Conservation (phyloP, 2,888 invertebrate species). For the Empis livida region DNA sequence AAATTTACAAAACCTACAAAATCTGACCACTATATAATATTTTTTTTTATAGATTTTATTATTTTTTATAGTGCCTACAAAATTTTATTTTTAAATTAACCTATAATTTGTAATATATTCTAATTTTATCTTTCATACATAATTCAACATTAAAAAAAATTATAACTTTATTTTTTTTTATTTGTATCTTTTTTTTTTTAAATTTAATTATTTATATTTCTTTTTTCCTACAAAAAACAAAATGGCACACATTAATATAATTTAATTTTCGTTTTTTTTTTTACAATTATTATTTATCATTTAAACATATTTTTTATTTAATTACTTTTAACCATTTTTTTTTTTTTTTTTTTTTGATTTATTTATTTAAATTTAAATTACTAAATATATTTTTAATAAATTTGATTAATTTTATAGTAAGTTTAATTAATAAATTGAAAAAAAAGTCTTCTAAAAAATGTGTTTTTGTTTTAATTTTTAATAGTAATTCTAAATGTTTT, state of each 20-base stretch:
- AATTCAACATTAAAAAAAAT: too few species aligned
- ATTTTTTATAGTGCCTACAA: too few species aligned
- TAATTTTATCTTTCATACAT: too few species aligned
- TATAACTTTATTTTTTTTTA: too few species aligned
- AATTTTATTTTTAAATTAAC: too few species aligned
- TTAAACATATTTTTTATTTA: constrained; percentile 11
- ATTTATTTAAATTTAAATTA: constrained; percentile 5
- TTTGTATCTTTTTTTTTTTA: too few species aligned
- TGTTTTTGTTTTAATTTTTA: constrained; percentile 1
- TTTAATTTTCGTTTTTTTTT: constrained; percentile 5
- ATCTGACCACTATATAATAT: too few species aligned
- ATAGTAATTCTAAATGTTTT: not conserved
- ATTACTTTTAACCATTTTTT: constrained; percentile 10
- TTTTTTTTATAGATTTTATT: too few species aligned
- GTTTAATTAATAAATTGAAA: constrained; percentile 7
- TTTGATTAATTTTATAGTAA: constrained; percentile 1
- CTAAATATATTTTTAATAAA: not conserved
- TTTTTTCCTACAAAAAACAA: too few species aligned
- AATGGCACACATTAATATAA: constrained; percentile 4
- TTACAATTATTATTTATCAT: constrained; percentile 12
- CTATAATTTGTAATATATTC: too few species aligned
- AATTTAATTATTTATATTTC: too few species aligned
- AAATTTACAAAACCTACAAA: too few species aligned
- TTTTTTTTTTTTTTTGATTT: constrained; percentile 5
- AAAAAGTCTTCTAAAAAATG: constrained; percentile 3